Base-by-base conservation (phyloP, 2,888 invertebrate genomes). In the Noctua janthe region DNA sequence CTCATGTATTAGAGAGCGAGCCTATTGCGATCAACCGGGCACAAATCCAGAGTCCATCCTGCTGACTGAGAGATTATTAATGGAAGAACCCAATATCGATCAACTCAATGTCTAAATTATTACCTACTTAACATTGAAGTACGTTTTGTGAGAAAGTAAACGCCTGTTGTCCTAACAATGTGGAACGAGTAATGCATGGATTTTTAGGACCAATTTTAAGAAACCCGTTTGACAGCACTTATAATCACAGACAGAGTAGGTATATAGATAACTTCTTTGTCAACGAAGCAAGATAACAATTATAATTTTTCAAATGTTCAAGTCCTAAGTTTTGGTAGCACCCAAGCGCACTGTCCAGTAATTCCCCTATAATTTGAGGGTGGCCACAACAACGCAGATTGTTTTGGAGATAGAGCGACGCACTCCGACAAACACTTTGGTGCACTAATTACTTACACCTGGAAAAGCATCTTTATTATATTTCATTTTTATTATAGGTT, bases 351-450 rank as follows among this genome's bases (percentile, higher is more conserved):
- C 88, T 92, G 94, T 94, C 92, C 94, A 94, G 92, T 93, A 93
- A 93, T 94, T 92, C 94, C 95, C 94, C 94, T 90, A 91, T 95
- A 96, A 96, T 96, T 95, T 93, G 93, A 95, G 96, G 96, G 96
- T 96, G 96, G 93, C 90, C 94, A 90, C 95, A 91, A 94, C 82
- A 83, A 93, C 92, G 92, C 94, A 92, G 96, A 96, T 96, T 93
- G 94, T 92, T 89, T 83, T 80, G 83, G 87, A 92, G 95, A 95
- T 95, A 95, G 92, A 91, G 88, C 82, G 84, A 90, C 90, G 86
- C 86, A 90, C 82, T 82, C 85, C 85, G 74, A 79, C 91, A 86
- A 90, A 92, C 92, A 90, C 91, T 91, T 90, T 88, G 91, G 91
- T 91, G 91, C 88, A 89, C 91, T 94, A 93, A 94, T 93, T 92